phyloP scores from a whole-genome alignment of 2,797 vertebrate species.

The Lepilemur ruficaudatus region DNA sequence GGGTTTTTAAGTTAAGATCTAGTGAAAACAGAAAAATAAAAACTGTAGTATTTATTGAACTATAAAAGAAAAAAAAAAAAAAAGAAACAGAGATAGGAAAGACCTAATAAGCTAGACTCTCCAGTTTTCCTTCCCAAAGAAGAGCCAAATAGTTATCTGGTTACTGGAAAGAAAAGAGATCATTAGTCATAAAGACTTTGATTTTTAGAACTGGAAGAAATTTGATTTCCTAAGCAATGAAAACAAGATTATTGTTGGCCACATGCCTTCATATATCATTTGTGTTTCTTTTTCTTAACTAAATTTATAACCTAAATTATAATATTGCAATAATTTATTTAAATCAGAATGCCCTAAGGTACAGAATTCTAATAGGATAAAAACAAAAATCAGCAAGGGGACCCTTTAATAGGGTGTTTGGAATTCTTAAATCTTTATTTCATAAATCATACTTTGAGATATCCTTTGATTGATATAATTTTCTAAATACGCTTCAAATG shows the following conservation, averaged over 20 bases:
- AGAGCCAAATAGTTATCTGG: not conserved
- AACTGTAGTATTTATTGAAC: not conserved
- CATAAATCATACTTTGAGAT: not conserved
- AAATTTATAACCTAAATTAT: not conserved
- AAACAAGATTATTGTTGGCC: not conserved
- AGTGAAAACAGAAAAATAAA: not conserved
- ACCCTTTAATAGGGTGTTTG: not conserved
- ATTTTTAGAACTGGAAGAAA: not conserved
- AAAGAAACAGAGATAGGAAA: not conserved
- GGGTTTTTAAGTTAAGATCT: not conserved
- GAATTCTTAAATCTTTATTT: not conserved
- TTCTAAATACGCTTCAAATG: not conserved
- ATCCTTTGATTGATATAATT: not conserved
- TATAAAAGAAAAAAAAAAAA: not conserved
- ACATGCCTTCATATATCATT: not conserved
- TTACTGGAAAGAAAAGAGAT: not conserved
- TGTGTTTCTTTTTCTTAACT: not conserved
- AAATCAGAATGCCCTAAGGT: not conserved
- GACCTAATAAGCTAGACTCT: not conserved
- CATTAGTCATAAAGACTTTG: not conserved
- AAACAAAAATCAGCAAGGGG: not conserved
- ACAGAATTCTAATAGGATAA: not conserved
- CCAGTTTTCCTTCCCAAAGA: not conserved
- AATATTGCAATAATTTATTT: not conserved
- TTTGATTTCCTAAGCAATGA: not conserved